Conservation (phyloP, 37 sponge, comb jelly and placozoan species). For the Cladorhizidae sp. region DNA sequence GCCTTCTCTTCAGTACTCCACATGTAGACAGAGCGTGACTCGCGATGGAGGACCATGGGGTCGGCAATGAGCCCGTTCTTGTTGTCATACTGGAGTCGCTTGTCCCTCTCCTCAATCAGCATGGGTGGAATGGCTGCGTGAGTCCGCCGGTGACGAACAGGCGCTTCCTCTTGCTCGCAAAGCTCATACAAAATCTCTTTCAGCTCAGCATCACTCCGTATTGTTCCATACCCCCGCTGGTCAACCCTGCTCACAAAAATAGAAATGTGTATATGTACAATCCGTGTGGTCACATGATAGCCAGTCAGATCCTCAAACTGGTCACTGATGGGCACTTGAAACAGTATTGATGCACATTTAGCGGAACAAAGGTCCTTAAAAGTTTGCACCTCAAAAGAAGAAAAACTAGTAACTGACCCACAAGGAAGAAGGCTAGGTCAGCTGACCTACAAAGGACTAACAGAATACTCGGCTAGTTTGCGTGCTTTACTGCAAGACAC, state of each 20-base stretch:
- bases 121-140: constrained; percentile 81
- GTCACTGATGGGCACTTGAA: no score
- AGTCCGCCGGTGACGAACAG: constrained; percentile 58
- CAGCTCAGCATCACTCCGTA: constrained; percentile 80
- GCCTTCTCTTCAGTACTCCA: constrained; percentile 82
- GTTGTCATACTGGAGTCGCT: constrained; percentile 26
- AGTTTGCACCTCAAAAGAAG: no score
- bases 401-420: no score
- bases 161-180: constrained; percentile 73
- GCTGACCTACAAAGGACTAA: no score
- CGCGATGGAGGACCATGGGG: constrained; percentile 56
- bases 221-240: constrained; percentile 64
- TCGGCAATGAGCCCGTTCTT: constrained; percentile 65
- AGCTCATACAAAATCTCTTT: constrained; percentile 69
- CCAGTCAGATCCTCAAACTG: no score
- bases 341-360: no score
- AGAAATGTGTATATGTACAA: no score
- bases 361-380: no score
- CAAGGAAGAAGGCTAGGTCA: no score
- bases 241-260: constrained; percentile 29
- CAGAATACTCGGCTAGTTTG: no score
- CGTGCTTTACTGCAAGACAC: no score
- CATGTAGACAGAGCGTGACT: constrained; percentile 24
- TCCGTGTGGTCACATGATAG: no score
- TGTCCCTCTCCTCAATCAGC: constrained; percentile 54